These are phyloP conservation scores for Anarsia innoxiella DNA, from an alignment of 2,888 invertebrate species.

Conservation along the genomic window DNA sequence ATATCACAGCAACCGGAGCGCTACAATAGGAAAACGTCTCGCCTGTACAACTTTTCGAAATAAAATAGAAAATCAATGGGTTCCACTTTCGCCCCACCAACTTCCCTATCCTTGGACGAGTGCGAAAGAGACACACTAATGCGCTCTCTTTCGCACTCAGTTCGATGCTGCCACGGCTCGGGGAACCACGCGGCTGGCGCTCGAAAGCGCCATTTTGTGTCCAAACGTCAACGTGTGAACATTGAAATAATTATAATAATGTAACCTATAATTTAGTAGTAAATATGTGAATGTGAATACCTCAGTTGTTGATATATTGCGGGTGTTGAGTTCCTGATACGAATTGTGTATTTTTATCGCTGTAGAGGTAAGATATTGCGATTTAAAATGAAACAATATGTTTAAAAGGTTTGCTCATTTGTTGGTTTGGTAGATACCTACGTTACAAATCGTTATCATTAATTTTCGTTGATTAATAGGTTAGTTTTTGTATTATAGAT, in stretches of 20 bases:
- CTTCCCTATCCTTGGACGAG: not conserved
- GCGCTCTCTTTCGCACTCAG: constrained; percentile 9
- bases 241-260: constrained; percentile 20
- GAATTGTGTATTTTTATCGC: not conserved
- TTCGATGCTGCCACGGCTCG: not conserved
- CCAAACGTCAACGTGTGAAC: constrained; percentile 27
- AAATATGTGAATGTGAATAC: too few relatives aligned
- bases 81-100: constrained; percentile 1
- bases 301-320: too few relatives aligned
- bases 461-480: too few relatives aligned
- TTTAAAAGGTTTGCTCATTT: too few relatives aligned
- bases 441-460: too few relatives aligned
- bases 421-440: too few relatives aligned
- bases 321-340: not conserved
- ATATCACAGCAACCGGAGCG: too few relatives aligned
- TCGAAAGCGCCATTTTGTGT: constrained; percentile 39
- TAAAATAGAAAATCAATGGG: not conserved
- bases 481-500: too few relatives aligned
- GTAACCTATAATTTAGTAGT: too few relatives aligned
- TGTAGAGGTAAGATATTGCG: not conserved
- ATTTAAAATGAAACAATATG: too few relatives aligned
- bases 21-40: too few relatives aligned
- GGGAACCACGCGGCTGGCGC: constrained; percentile 19
- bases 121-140: constrained; percentile 9
- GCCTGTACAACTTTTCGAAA: not conserved